These are phyloP conservation scores for Drosophila anomalipes DNA, from an alignment of 2,888 invertebrate species.

Conservation along the genomic window DNA sequence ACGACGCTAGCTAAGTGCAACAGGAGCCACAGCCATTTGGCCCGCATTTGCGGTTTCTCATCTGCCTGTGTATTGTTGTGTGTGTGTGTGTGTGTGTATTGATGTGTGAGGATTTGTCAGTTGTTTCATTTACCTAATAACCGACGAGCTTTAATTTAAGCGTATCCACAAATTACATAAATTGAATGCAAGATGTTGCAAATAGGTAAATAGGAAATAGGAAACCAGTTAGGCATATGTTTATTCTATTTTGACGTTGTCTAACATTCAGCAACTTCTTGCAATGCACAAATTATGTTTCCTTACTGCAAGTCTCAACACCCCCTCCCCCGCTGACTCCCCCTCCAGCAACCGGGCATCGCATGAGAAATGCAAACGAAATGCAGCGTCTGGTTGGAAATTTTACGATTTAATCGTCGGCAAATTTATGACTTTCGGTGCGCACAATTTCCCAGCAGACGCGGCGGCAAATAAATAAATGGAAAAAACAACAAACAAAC, in stretches of 20 bases:
- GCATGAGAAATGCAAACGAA: slow-evolving; percentile 28
- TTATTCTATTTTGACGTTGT: not conserved
- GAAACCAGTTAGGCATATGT: not conserved
- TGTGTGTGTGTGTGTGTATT: not conserved
- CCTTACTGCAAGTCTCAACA: not conserved
- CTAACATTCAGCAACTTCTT: not conserved
- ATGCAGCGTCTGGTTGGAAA: slow-evolving; percentile 53
- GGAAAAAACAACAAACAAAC: slow-evolving; percentile 40
- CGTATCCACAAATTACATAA: not conserved
- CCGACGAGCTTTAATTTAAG: not conserved
- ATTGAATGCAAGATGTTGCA: slow-evolving; percentile 1
- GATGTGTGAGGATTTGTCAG: slow-evolving; percentile 26
- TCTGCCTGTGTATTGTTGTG: not conserved
- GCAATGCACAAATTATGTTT: slow-evolving; percentile 10
- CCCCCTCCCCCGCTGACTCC: too few relatives aligned
- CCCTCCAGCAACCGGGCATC: not conserved
- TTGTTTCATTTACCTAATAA: slow-evolving; percentile 51
- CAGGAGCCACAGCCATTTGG: slow-evolving; percentile 27
- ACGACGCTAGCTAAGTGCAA: slow-evolving; percentile 35
- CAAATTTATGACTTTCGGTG: slow-evolving; percentile 77
- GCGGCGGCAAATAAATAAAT: slow-evolving; percentile 66
- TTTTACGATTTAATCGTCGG: slow-evolving; percentile 79
- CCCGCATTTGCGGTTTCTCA: slow-evolving; percentile 31
- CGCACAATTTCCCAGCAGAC: slow-evolving; percentile 72
- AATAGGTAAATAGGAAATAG: not conserved